These are phyloP conservation scores for Oncopeltus fasciatus DNA, from an alignment of 1,140 invertebrate species.

Conservation along the genomic window DNA sequence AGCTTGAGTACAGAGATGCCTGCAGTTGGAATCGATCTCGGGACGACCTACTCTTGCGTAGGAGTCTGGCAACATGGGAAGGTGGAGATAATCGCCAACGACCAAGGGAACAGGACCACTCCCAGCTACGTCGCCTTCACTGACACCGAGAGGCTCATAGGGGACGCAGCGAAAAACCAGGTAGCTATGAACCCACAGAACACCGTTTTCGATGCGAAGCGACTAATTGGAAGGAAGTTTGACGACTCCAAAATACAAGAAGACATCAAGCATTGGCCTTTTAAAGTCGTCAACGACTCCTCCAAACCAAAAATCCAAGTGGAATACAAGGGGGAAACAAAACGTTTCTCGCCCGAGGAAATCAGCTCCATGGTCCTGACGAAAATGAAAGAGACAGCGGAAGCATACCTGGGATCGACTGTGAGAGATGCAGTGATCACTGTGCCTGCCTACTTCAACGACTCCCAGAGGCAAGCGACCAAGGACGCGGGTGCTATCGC, in stretches of 20 bases:
- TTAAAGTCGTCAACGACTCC: conserved; percentile 42
- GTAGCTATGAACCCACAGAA: conserved; percentile 58
- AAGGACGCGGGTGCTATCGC: conserved; percentile 78
- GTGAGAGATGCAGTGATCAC: conserved; percentile 51
- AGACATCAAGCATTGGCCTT: conserved; percentile 51
- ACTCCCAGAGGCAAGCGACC: no score
- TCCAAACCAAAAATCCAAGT: conserved; percentile 51
- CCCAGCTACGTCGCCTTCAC: conserved; percentile 83
- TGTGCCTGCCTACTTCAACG: no score
- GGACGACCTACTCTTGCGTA: conserved; percentile 56
- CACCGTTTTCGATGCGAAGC: conserved; percentile 46
- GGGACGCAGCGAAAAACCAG: conserved; percentile 61
- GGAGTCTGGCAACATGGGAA: conserved; percentile 72
- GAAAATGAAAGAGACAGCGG: conserved; percentile 60
- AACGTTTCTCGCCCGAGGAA: conserved; percentile 59
- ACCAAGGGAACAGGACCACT: no score
- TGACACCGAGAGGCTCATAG: conserved; percentile 48
- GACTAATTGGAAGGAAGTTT: conserved; percentile 48
- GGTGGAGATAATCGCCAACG: conserved; percentile 86
- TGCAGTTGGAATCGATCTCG: conserved; percentile 31
- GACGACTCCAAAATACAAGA: conserved; percentile 48
- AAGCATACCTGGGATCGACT: conserved; percentile 37
- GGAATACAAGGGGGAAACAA: conserved; percentile 27
- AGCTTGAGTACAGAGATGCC: conserved; percentile 27
- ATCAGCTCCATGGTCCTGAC: conserved; percentile 70